Percentiles rank a stretch among this genome's conserved stretches.
phyloP scores from a whole-genome alignment of 2,113 vertebrate species.

The Trochalopteron elliotii region DNA sequence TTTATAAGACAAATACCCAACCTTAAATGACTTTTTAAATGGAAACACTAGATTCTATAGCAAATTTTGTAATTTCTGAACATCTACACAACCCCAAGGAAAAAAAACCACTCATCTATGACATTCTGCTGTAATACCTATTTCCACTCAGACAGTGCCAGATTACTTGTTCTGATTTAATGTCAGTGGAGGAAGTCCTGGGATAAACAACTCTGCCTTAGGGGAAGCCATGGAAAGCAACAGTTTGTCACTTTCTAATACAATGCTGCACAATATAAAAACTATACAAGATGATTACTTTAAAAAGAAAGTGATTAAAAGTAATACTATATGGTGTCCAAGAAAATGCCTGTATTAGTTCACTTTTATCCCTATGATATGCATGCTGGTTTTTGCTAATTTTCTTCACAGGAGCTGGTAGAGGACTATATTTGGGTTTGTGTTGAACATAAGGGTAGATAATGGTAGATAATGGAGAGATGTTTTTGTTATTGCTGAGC shows the following conservation, averaged over 20 bases:
- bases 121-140: background rate
- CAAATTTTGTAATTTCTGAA: background rate
- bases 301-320: background rate
- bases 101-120: background rate
- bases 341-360: background rate
- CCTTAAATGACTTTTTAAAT: background rate
- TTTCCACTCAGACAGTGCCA: background rate
- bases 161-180: background rate
- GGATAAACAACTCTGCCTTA: background rate
- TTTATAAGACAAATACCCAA: background rate
- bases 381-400: background rate
- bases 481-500: background rate
- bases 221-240: background rate
- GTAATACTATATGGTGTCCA: background rate
- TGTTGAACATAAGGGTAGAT: background rate
- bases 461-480: background rate
- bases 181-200: background rate
- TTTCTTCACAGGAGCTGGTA: background rate
- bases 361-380: background rate
- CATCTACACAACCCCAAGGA: background rate
- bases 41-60: background rate
- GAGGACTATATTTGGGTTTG: background rate
- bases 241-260: background rate
- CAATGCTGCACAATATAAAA: background rate
- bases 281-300: background rate